Evolutionary conservation across 2,113 vertebrate species (phyloP).

Genomic region (Megatriorchis doriae): DNA sequence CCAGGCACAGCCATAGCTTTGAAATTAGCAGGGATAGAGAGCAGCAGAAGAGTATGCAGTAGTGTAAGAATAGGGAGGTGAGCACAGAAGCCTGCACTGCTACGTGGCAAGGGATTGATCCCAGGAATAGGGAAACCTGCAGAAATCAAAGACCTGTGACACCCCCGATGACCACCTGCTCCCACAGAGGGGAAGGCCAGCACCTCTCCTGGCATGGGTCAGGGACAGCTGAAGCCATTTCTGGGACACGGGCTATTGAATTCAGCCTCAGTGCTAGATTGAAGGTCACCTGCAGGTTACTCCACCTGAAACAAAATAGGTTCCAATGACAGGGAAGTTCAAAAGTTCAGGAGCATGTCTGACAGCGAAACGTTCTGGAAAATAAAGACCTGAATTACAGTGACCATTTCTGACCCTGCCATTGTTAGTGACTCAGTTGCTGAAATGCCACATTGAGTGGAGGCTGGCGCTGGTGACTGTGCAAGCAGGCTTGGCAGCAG

Average conservation of each 20-base stretch:
- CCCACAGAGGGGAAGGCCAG: not conserved
- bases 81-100: not conserved
- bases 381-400: slow-evolving; percentile 9
- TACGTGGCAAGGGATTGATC: not conserved
- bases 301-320: not conserved
- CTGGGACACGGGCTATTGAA: not conserved
- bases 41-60: not conserved
- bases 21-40: not conserved
- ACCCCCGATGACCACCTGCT: not conserved
- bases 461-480: not conserved
- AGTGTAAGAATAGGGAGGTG: not conserved
- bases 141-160: not conserved
- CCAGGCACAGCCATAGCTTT: not conserved
- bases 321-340: not conserved
- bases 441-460: not conserved
- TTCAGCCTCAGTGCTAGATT: not conserved
- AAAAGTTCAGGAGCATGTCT: not conserved
- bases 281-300: not conserved
- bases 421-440: not conserved
- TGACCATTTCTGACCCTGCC: not conserved
- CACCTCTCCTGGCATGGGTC: not conserved
- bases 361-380: not conserved
- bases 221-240: not conserved
- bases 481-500: not conserved
- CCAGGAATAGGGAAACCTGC: not conserved